Base-by-base conservation (phyloP, 2,888 invertebrate species). In the Nymphalis c-album region DNA sequence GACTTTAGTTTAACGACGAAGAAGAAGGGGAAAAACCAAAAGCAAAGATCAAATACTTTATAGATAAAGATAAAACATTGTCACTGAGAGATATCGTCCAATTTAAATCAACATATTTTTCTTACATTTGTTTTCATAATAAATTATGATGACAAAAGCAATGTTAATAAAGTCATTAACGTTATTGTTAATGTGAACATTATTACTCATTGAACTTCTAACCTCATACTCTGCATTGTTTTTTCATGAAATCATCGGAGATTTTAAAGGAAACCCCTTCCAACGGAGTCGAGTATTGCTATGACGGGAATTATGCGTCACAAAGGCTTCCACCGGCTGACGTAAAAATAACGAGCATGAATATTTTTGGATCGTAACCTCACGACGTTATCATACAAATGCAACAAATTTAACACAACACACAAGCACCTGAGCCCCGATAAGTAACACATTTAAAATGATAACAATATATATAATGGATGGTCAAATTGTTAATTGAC, bases 251-350 rank as follows among this genome's bases (percentile, higher is more conserved):
- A 61, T 67, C 70, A 70, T 64, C 67, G 47, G 62, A 45, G 47
- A 60, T 16, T 67, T 26, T 58, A 53, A 58, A 64, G 58, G 67
- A 68, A 70, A 67, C 64, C 64, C 70, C 70, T 69, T 31, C 31
- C 50, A 61, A n/a, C 47, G 31, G 55, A 40, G 40, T 50, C 48
- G 51, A 45, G 47, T 18, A 40, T 48, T 60, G 53, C 58, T 60
- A n/a, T 60, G 58, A 60, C 59, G 63, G 59, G 62, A 66, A 64
- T 20, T 45, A 65, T 73, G 74, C 71, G 71, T 71, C 73, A 73
- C 59, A 61, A 57, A 69, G 70, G 60, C 57, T 63, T 62, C 61
- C 65, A 31, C 55, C 50, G 60, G 13, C 31, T 18, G 53, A 71
- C 67, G 71, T 74, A 59, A 71, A 60, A 64, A 67, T 72, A 65